Conservation (phyloP, 2,888 invertebrate genomes). For the Thera obeliscata region DNA sequence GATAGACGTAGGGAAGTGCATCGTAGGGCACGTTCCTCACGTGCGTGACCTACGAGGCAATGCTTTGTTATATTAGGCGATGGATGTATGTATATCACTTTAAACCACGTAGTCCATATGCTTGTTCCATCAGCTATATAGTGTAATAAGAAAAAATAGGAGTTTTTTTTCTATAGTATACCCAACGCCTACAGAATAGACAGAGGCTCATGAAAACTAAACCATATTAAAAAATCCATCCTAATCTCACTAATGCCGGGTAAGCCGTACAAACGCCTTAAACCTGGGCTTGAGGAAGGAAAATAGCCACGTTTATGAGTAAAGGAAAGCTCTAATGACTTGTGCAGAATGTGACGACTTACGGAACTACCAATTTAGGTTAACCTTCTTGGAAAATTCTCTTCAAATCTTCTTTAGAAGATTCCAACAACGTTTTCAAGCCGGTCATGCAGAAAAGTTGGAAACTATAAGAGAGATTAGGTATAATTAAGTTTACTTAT, state of each 20-base stretch:
- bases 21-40: too few relatives aligned
- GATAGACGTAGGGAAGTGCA: too few relatives aligned
- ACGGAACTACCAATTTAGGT: conserved; percentile 8
- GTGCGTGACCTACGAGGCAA: too few relatives aligned
- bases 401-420: not conserved
- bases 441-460: not conserved
- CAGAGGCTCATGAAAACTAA: conserved; percentile 16
- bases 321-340: conserved; percentile 32
- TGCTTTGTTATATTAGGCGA: not conserved
- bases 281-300: conserved; percentile 27
- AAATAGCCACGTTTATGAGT: conserved; percentile 38
- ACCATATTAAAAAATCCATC: conserved; percentile 33
- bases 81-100: too few relatives aligned
- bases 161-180: not conserved
- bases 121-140: too few relatives aligned
- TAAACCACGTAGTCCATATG: too few relatives aligned
- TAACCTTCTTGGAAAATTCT: conserved; percentile 6
- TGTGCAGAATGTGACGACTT: conserved; percentile 13
- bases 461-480: too few relatives aligned
- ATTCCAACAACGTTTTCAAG: too few relatives aligned
- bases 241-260: conserved; percentile 35
- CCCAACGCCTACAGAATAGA: conserved; percentile 1
- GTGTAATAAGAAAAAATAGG: too few relatives aligned
- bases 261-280: conserved; percentile 35
- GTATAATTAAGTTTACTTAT: too few relatives aligned